Evolutionary conservation across 64 coral and sea anemone genomes (phyloP).

Genomic region (Orbicella faveolata): DNA sequence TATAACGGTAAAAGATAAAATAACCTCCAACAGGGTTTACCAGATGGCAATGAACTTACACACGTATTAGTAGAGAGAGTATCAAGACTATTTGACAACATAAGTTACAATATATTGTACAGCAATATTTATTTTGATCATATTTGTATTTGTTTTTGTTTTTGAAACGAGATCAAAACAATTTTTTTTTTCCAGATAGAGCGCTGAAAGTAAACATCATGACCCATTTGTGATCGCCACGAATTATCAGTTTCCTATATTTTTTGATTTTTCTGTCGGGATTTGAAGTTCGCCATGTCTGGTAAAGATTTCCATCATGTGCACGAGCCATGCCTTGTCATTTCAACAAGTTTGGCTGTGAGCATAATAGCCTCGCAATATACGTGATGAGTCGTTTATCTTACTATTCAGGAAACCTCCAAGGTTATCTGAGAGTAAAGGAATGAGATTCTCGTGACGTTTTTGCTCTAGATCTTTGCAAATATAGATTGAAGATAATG

Average conservation of each 20-base stretch:
- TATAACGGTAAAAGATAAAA: background rate
- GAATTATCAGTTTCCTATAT: background rate
- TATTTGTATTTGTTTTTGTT: constrained; percentile 21
- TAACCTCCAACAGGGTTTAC: background rate
- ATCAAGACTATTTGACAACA: background rate
- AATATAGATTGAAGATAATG: constrained; percentile 36
- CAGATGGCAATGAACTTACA: background rate
- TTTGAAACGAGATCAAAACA: background rate
- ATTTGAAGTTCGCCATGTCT: background rate
- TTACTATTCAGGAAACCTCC: constrained; percentile 25
- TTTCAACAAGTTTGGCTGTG: background rate
- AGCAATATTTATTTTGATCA: constrained; percentile 10
- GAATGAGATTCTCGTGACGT: constrained; percentile 31
- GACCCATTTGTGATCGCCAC: background rate
- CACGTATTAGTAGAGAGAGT: background rate
- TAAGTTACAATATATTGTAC: background rate
- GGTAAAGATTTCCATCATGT: background rate
- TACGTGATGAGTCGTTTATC: constrained; percentile 16
- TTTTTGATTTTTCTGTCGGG: background rate
- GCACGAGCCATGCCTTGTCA: background rate
- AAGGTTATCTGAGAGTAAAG: constrained; percentile 21
- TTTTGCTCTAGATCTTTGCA: constrained; percentile 16
- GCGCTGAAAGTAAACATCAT: too few relatives aligned
- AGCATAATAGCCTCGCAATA: background rate
- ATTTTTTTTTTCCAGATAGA: background rate